Conservation (phyloP, 92 coral and sea anemone species). For the Porites divaricata region DNA sequence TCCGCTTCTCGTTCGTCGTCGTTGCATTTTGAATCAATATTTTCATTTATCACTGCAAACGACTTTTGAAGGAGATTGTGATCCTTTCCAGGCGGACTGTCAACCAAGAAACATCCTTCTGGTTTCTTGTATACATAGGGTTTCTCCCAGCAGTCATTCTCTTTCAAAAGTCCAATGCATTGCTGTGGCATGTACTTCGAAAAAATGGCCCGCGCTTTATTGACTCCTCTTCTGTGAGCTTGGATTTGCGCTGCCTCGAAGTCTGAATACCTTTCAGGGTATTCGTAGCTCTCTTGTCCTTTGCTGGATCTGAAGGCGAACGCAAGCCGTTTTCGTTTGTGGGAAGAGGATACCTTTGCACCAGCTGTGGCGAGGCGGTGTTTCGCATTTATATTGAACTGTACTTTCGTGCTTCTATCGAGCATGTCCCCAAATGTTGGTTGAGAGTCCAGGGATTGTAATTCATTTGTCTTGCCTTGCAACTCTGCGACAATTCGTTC, state of each 20-base stretch:
- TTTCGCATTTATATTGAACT: no score
- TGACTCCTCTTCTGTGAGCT: slow-evolving; percentile 10
- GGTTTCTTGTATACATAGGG: slow-evolving; percentile 13
- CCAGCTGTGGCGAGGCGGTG: no score
- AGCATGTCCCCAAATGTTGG: slow-evolving; percentile 62
- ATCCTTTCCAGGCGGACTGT: not conserved
- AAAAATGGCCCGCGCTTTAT: slow-evolving; percentile 1
- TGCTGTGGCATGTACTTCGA: slow-evolving; percentile 14
- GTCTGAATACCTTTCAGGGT: no score
- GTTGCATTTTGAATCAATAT: no score
- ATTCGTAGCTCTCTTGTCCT: no score
- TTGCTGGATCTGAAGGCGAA: no score
- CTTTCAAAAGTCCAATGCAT: not conserved
- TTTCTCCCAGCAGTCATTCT: not conserved
- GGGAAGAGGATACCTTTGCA: no score
- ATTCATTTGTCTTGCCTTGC: slow-evolving; percentile 58
- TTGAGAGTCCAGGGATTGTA: slow-evolving; percentile 57
- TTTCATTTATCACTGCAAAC: not conserved
- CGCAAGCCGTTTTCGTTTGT: no score
- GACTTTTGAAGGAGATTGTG: slow-evolving; percentile 11
- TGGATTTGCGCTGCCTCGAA: no score
- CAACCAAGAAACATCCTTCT: not conserved
- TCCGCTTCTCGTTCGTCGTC: no score
- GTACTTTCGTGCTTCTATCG: slow-evolving; percentile 30
- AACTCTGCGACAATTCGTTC: slow-evolving; percentile 26